Percentiles rank a stretch among this genome's conserved stretches.
Evolutionary conservation across 2,797 vertebrate species (phyloP).

Genomic region (Halcyon smyrnensis): DNA sequence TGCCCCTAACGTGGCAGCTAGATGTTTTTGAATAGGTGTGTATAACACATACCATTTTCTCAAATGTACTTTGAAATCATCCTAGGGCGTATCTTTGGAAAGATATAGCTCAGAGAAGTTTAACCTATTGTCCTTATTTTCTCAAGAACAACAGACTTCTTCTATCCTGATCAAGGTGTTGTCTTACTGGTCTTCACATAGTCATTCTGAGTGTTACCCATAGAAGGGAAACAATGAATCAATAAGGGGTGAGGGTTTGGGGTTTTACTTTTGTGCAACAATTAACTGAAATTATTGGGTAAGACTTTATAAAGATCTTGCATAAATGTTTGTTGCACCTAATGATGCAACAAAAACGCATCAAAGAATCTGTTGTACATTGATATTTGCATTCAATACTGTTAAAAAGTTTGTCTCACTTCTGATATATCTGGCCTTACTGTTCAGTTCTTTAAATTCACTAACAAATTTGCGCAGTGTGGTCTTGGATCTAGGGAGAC

Average conservation of each 20-base stretch:
- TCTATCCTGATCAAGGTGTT: background rate
- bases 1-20: background rate
- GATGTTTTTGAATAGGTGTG: background rate
- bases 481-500: background rate
- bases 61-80: background rate
- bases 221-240: background rate
- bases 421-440: background rate
- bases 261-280: background rate
- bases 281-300: background rate
- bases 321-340: background rate
- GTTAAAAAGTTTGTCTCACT: background rate
- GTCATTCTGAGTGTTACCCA: background rate
- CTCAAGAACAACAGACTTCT: background rate
- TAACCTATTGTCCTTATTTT: background rate
- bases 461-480: background rate
- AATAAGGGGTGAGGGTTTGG: accelerated
- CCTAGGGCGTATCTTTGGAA: background rate
- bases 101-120: background rate
- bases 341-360: background rate
- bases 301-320: background rate
- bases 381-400: background rate
- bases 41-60: accelerated
- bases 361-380: background rate
- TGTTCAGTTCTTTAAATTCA: background rate
- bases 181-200: background rate